phyloP scores from a whole-genome alignment of 2,113 vertebrate genomes.

The Pampusana beccarii region DNA sequence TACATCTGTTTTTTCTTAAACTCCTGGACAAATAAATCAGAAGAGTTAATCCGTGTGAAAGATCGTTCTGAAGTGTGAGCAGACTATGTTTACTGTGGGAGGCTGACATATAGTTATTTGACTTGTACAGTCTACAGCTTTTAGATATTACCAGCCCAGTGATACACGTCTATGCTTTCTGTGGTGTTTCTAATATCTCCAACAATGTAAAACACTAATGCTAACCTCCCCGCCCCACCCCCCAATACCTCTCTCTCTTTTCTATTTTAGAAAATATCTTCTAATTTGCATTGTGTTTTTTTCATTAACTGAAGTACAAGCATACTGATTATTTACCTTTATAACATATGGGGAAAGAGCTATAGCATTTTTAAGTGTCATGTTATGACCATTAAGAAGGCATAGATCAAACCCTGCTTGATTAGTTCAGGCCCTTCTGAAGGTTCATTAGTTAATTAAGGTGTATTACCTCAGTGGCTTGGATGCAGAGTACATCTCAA shows the following conservation, averaged over 20 bases:
- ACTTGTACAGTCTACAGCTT: not conserved
- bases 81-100: not conserved
- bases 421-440: not conserved
- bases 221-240: accelerated
- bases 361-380: not conserved
- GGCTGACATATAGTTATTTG: not conserved
- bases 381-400: not conserved
- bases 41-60: not conserved
- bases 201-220: not conserved
- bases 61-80: not conserved
- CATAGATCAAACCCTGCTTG: not conserved
- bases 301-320: not conserved
- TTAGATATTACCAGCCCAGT: not conserved
- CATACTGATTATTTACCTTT: not conserved
- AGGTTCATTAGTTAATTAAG: not conserved
- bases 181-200: not conserved
- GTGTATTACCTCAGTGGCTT: not conserved
- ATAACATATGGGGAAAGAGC: not conserved
- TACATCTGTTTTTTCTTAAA: not conserved
- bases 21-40: not conserved
- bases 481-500: not conserved
- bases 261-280: not conserved
- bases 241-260: not conserved
- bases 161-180: not conserved
- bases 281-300: not conserved